Conservation (phyloP, 2,888 invertebrate genomes). For the Drosophila incognita region DNA sequence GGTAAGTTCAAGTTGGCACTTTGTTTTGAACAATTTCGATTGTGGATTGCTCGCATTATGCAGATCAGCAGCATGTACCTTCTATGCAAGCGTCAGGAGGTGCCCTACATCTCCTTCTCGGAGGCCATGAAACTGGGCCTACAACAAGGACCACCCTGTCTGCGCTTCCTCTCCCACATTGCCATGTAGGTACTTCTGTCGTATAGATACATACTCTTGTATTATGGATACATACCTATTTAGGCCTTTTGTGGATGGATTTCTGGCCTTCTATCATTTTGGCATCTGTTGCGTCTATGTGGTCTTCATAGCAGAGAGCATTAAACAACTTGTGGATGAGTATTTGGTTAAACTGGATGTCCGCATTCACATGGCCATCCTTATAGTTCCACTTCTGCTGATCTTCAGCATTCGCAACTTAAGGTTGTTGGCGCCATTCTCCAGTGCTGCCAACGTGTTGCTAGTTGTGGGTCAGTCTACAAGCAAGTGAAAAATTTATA, state of each 20-base stretch:
- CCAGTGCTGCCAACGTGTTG: constrained; percentile 95
- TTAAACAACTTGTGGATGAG: constrained; percentile 91
- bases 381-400: constrained; percentile 89
- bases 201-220: not conserved
- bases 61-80: constrained; percentile 82
- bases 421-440: constrained; percentile 95
- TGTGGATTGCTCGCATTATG: not conserved
- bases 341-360: constrained; percentile 86
- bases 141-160: constrained; percentile 89
- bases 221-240: constrained; percentile 37
- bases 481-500: too few species aligned
- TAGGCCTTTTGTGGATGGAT: constrained; percentile 91
- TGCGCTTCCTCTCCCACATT: constrained; percentile 87
- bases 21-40: not conserved
- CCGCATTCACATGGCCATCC: constrained; percentile 86
- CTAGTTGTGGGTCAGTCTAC: constrained; percentile 88
- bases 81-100: constrained; percentile 87
- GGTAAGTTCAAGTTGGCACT: constrained; percentile 85
- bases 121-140: constrained; percentile 93
- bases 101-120: constrained; percentile 93
- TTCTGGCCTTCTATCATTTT: constrained; percentile 95
- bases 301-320: constrained; percentile 95
- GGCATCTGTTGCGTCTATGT: constrained; percentile 99
- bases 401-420: constrained; percentile 92
- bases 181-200: constrained; percentile 83